Evolutionary conservation across 2,113 vertebrate genomes (phyloP).

Genomic region (Zosterops borbonicus): DNA sequence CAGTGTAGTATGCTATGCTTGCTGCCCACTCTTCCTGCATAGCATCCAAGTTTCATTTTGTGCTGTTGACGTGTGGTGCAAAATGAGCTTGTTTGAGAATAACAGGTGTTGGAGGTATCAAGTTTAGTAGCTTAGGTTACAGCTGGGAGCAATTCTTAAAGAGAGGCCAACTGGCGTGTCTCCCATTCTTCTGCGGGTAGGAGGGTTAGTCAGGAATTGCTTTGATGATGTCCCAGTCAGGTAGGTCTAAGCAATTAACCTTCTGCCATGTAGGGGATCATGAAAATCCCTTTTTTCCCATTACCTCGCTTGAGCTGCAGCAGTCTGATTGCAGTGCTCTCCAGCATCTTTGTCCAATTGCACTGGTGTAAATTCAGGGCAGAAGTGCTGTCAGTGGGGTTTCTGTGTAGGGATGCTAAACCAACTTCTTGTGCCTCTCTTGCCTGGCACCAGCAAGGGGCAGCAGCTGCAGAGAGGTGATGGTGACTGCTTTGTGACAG

Average conservation of each 20-base stretch:
- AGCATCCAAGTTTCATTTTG: slow-evolving; percentile 56
- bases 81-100: slow-evolving; percentile 63
- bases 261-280: neutral
- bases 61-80: slow-evolving; percentile 54
- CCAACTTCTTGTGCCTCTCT: neutral
- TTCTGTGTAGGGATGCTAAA: neutral
- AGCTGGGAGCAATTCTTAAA: slow-evolving; percentile 66
- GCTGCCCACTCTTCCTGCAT: slow-evolving; percentile 54
- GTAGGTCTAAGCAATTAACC: neutral
- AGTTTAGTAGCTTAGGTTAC: slow-evolving; percentile 48
- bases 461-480: neutral
- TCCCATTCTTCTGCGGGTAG: slow-evolving; percentile 47
- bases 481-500: neutral
- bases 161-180: slow-evolving; percentile 45
- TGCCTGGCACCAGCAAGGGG: neutral
- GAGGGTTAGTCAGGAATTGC: neutral
- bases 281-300: neutral
- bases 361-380: neutral
- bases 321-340: neutral
- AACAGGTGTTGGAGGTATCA: slow-evolving; percentile 66
- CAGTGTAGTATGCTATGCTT: neutral
- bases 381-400: neutral
- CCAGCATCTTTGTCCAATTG: neutral
- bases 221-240: neutral
- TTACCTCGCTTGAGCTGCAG: neutral